phyloP scores from a whole-genome alignment of 2,888 invertebrate genomes.

The Eubasilissa splendida region DNA sequence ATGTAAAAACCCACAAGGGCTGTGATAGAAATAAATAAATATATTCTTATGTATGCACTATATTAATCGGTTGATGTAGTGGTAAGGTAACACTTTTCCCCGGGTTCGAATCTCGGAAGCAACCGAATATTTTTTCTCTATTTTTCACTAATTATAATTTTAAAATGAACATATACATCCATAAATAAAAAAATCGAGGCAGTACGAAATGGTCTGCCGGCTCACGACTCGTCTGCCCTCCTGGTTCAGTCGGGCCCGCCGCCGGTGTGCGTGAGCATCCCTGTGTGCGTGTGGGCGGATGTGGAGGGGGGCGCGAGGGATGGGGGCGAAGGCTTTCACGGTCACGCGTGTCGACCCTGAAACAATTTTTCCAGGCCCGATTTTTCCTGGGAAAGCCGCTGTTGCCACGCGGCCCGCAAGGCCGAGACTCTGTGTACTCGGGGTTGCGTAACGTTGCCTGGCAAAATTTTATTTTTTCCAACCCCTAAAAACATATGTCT shows the following conservation, averaged over 20 bases:
- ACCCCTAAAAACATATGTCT: too few relatives aligned
- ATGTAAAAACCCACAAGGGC: too few relatives aligned
- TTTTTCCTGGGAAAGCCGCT: constrained; percentile 29
- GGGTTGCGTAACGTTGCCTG: not conserved
- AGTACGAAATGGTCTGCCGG: not conserved
- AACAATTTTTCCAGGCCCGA: constrained; percentile 24
- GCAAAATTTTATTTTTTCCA: too few relatives aligned
- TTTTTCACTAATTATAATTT: not conserved
- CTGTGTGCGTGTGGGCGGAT: constrained; percentile 10
- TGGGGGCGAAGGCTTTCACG: constrained; percentile 13
- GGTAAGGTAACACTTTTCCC: too few relatives aligned
- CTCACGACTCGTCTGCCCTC: not conserved
- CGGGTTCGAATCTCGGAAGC: too few relatives aligned
- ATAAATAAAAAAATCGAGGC: not conserved
- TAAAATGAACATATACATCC: not conserved
- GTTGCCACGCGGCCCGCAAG: constrained; percentile 24
- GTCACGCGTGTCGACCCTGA: constrained; percentile 39
- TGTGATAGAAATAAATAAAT: too few relatives aligned
- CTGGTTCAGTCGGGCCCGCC: not conserved
- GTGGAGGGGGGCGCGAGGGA: constrained; percentile 1
- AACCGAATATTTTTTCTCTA: too few relatives aligned
- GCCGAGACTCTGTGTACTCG: not conserved
- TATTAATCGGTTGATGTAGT: too few relatives aligned
- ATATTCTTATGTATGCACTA: too few relatives aligned
- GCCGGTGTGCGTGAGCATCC: not conserved